Percentiles rank a stretch among this genome's conserved stretches.
Conservation (phyloP, 1,140 invertebrate genomes). For the Calephelis virginiensis region DNA sequence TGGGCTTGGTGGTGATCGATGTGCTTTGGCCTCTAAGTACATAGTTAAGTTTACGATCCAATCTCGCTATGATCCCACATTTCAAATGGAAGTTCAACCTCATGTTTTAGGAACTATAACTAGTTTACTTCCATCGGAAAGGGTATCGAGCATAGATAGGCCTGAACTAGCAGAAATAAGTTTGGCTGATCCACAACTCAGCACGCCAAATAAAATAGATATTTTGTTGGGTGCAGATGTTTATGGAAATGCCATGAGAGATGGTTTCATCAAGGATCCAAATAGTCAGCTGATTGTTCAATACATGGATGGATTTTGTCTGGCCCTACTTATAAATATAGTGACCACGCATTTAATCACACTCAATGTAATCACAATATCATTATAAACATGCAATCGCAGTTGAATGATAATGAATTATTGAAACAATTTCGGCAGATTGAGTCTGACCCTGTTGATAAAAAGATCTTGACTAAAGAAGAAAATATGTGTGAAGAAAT, state of each 20-base stretch:
- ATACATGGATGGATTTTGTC: too few species aligned
- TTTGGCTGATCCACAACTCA: too few species aligned
- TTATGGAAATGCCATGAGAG: too few species aligned
- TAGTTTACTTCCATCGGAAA: conserved; percentile 22
- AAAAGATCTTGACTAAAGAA: conserved; percentile 23
- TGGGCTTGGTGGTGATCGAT: too few species aligned
- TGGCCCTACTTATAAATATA: too few species aligned
- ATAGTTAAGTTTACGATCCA: conserved; percentile 26
- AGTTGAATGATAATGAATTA: conserved; percentile 12
- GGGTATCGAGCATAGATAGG: conserved; percentile 21
- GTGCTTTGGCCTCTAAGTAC: conserved; percentile 22
- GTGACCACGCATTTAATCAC: too few species aligned
- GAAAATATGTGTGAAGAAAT: conserved; percentile 29
- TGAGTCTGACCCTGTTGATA: conserved; percentile 16
- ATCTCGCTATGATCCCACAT: conserved; percentile 16
- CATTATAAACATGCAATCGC: not conserved
- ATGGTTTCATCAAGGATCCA: too few species aligned
- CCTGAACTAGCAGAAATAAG: too few species aligned
- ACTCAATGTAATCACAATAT: not conserved
- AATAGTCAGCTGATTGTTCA: too few species aligned
- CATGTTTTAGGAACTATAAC: too few species aligned
- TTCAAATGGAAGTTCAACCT: conserved; percentile 21
- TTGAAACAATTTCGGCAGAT: conserved; percentile 27
- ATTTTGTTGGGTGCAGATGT: conserved; percentile 36
- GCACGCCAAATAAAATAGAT: too few species aligned